Evolutionary conservation across 2,888 invertebrate genomes (phyloP), one percentile per base, ranked within the genome.

Genomic region (Antheraea yamamai): DNA sequence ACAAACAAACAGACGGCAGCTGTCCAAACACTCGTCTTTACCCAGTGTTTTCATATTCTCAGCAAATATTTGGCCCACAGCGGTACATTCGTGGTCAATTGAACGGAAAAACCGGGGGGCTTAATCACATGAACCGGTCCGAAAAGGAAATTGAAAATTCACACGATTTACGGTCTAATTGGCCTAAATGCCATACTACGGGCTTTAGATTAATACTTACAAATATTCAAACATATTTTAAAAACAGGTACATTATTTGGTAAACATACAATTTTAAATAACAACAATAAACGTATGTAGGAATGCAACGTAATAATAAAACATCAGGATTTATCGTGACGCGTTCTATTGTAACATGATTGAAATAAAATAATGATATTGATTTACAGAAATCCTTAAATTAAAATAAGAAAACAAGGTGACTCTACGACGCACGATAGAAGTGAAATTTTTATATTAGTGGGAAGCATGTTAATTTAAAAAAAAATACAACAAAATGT

Each of bases 61-160:
- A 84, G 85, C 82, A 89, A 91, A 91, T 87, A 91, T 89, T 88
- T 83, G 80, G 75, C 82, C 81, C 79, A 70, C 79, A 77, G 77
- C 81, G 81, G 82, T 85, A 84, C 86, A 85, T 89, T 89, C 84
- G 85, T 86, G 86, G 81, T 84, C 89, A 90, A 92, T 90, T 89
- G 88, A 78, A 81, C 86, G 89, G 85, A 89, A 89, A 47, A 88
- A 84, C 84, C 23, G 72, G 81, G 82, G 78, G 61, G 51, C 35
- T 39, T 74, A 52, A 74, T 70, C 70, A 74, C 23, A 35, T 70
- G 77, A 81, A 79, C 80, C 77, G 72, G 78, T 78, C 51, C 68
- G 72, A 75, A 74, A 78, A 78, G 79, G 78, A 80, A 84, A 81
- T 79, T 80, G 75, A 71, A 80, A 83, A 82, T 79, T 85, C 84